phyloP scores from a whole-genome alignment of 2,113 vertebrate species.

The Sula dactylatra region DNA sequence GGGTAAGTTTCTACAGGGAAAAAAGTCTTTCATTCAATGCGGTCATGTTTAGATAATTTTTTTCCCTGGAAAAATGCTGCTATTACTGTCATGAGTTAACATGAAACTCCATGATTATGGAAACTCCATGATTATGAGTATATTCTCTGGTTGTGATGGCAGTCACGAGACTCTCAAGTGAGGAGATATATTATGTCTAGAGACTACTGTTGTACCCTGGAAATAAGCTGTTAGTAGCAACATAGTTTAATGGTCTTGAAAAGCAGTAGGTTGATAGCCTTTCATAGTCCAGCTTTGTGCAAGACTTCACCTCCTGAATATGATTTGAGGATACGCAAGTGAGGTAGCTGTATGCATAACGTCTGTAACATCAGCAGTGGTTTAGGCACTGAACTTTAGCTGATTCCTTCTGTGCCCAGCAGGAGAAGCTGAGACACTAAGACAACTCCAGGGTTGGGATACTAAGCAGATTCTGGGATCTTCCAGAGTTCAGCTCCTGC shows the following conservation, averaged over 20 bases:
- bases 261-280: neutral
- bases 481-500: neutral
- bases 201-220: neutral
- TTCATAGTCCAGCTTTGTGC: neutral
- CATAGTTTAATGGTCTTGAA: neutral
- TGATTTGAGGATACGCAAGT: neutral
- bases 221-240: neutral
- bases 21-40: neutral
- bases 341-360: neutral
- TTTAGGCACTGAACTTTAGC: neutral
- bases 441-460: neutral
- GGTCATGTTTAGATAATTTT: neutral
- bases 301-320: neutral
- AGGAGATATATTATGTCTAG: neutral
- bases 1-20: neutral
- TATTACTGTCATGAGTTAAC: neutral
- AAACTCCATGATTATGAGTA: neutral
- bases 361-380: neutral
- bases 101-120: neutral
- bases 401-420: neutral
- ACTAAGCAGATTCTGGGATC: neutral
- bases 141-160: neutral
- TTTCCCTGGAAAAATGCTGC: neutral
- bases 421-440: neutral
- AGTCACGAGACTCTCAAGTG: neutral